Evolutionary conservation across 2,888 invertebrate species (phyloP).

Genomic region (Mystacides longicornis): DNA sequence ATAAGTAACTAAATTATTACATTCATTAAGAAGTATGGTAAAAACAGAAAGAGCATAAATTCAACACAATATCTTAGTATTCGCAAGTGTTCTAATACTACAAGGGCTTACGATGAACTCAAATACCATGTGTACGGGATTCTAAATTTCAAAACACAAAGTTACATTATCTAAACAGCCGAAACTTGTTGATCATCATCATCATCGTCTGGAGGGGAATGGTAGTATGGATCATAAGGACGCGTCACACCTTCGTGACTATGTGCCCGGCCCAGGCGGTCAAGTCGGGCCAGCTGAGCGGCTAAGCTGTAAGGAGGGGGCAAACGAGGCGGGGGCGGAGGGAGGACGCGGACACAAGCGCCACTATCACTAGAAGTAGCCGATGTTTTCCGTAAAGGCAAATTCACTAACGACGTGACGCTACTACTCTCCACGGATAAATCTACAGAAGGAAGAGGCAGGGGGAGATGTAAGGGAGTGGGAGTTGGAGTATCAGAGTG

Average conservation of each 20-base stretch:
- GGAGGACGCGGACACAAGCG: slow-evolving; percentile 45
- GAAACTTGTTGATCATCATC: slow-evolving; percentile 50
- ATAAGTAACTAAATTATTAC: too few species aligned
- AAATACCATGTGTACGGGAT: too few species aligned
- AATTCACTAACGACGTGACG: slow-evolving; percentile 85
- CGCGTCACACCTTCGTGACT: slow-evolving; percentile 81
- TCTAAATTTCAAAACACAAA: too few species aligned
- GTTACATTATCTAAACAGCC: slow-evolving; percentile 37
- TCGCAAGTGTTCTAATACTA: too few species aligned
- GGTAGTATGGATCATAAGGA: slow-evolving; percentile 59
- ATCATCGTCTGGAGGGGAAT: slow-evolving; percentile 45
- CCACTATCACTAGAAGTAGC: slow-evolving; percentile 88
- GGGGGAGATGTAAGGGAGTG: slow-evolving; percentile 45
- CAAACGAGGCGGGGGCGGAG: slow-evolving; percentile 59
- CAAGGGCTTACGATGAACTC: too few species aligned
- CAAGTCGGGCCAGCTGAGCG: slow-evolving; percentile 73
- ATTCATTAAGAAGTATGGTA: too few species aligned
- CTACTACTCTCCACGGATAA: slow-evolving; percentile 92
- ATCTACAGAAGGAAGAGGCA: slow-evolving; percentile 78
- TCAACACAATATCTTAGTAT: too few species aligned
- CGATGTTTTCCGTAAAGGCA: slow-evolving; percentile 83
- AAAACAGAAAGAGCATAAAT: too few species aligned
- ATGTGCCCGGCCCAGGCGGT: slow-evolving; percentile 75
- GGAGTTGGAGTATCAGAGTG: slow-evolving; percentile 85
- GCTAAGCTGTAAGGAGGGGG: slow-evolving; percentile 80